Evolutionary conservation across 2,113 vertebrate species (phyloP).

Genomic region (Terrapene triunguis): DNA sequence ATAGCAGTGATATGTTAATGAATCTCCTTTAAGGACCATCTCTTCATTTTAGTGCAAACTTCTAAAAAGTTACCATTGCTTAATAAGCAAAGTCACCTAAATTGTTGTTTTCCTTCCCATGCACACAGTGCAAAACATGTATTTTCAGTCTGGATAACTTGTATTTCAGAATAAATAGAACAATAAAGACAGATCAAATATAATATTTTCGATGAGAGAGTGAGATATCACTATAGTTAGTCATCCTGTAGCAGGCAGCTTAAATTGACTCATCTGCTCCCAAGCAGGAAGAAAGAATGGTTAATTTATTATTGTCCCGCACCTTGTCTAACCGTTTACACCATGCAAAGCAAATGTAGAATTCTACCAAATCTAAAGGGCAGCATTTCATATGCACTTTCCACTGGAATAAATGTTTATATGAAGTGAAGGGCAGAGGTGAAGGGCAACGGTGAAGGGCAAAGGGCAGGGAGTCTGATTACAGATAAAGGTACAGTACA

Average conservation of each 20-base stretch:
- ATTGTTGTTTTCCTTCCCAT: not conserved
- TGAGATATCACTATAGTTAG: not conserved
- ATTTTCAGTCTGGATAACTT: not conserved
- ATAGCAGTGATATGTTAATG: not conserved
- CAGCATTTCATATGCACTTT: not conserved
- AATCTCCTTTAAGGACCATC: not conserved
- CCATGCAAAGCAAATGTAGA: not conserved
- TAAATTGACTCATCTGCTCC: not conserved
- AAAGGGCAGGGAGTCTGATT: not conserved
- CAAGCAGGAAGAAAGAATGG: not conserved
- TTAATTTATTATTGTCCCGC: not conserved
- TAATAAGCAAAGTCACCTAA: constrained; percentile 22
- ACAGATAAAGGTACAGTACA: not conserved
- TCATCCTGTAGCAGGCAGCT: not conserved
- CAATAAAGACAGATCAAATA: not conserved
- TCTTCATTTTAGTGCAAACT: not conserved
- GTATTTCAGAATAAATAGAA: not conserved
- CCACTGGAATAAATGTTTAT: not conserved
- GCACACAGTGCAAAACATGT: not conserved
- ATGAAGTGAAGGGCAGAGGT: not conserved
- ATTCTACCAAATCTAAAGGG: not conserved
- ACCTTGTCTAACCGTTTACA: not conserved
- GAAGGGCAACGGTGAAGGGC: not conserved
- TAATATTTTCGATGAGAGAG: not conserved
- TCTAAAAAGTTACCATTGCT: constrained; percentile 3